Percentiles rank a stretch among this genome's conserved stretches.
Evolutionary conservation across 1,140 invertebrate genomes (phyloP).

Genomic region (Drosophila punjabiensis): DNA sequence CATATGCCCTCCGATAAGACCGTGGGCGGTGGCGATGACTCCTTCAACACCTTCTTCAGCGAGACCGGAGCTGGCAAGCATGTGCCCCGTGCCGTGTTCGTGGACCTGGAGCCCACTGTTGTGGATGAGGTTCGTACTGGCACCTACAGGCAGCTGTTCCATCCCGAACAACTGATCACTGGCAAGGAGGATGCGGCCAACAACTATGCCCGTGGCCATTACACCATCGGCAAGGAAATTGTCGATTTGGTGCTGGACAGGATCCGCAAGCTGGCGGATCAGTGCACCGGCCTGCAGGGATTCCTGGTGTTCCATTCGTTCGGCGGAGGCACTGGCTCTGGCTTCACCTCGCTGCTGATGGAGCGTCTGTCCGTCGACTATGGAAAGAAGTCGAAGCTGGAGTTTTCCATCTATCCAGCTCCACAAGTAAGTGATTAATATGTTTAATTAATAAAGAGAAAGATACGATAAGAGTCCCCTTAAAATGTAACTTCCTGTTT

Average conservation of each 20-base stretch:
- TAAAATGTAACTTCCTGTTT: constrained; percentile 19
- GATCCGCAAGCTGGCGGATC: constrained; percentile 93
- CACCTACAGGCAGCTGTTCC: constrained; percentile 94
- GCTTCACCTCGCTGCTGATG: constrained; percentile 95
- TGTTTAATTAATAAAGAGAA: not conserved
- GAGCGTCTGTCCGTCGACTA: constrained; percentile 94
- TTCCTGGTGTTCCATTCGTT: constrained; percentile 96
- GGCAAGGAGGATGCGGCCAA: constrained; percentile 96
- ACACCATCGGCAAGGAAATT: constrained; percentile 96
- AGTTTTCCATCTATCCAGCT: constrained; percentile 96
- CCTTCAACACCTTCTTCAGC: constrained; percentile 94
- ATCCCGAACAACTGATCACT: constrained; percentile 94
- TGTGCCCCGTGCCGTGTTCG: constrained; percentile 93
- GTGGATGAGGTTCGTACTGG: constrained; percentile 95
- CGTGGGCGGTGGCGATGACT: constrained; percentile 90
- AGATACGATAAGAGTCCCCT: not conserved
- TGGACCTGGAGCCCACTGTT: constrained; percentile 95
- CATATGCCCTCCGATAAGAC: constrained; percentile 92
- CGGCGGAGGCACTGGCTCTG: constrained; percentile 95
- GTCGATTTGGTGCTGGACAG: constrained; percentile 92
- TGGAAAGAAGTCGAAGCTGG: constrained; percentile 95
- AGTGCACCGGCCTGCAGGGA: constrained; percentile 94
- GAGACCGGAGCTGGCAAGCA: constrained; percentile 95
- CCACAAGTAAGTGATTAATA: constrained; percentile 22
- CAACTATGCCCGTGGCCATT: constrained; percentile 95